phyloP scores from a whole-genome alignment of 2,888 invertebrate genomes.

The Aproaerema taeniolella region DNA sequence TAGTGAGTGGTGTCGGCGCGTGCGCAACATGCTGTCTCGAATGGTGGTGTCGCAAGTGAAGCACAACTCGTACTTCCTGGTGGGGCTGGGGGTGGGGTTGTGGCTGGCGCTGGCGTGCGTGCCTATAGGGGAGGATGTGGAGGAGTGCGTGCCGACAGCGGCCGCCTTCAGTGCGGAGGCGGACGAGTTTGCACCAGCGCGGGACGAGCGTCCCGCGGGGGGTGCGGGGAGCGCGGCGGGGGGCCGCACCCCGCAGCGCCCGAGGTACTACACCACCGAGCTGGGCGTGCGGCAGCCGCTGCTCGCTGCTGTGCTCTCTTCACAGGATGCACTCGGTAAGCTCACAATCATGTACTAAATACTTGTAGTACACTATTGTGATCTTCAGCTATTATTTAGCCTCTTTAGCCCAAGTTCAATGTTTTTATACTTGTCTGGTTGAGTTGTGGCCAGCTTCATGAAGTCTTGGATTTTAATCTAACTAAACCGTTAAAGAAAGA shows the following conservation, averaged over 20 bases:
- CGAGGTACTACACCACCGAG: conserved; percentile 96
- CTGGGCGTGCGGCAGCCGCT: conserved; percentile 87
- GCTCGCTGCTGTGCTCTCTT: conserved; percentile 90
- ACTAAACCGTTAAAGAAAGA: too few species aligned
- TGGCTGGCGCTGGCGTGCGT: conserved; percentile 72
- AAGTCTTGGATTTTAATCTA: too few species aligned
- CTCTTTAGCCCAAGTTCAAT: too few species aligned
- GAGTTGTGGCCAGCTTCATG: too few species aligned
- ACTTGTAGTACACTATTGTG: too few species aligned
- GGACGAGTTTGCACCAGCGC: conserved; percentile 62
- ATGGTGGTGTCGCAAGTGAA: conserved; percentile 68
- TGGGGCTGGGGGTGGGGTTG: conserved; percentile 75
- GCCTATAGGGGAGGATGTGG: conserved; percentile 56
- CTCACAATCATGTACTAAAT: not conserved
- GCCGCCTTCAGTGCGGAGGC: conserved; percentile 23
- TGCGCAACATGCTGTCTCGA: conserved; percentile 52
- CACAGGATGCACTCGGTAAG: conserved; percentile 78
- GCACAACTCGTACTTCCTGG: conserved; percentile 76
- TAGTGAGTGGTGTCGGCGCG: not conserved
- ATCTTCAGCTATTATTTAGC: too few species aligned
- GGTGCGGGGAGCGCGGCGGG: conserved; percentile 43
- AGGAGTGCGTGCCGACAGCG: conserved; percentile 25
- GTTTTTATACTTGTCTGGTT: too few species aligned
- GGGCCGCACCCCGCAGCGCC: conserved; percentile 81
- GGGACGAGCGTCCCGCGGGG: conserved; percentile 43